Evolutionary conservation across 2,113 vertebrate species (phyloP), one percentile per base, ranked within the genome.

Genomic region (Meleagris gallopavo): DNA sequence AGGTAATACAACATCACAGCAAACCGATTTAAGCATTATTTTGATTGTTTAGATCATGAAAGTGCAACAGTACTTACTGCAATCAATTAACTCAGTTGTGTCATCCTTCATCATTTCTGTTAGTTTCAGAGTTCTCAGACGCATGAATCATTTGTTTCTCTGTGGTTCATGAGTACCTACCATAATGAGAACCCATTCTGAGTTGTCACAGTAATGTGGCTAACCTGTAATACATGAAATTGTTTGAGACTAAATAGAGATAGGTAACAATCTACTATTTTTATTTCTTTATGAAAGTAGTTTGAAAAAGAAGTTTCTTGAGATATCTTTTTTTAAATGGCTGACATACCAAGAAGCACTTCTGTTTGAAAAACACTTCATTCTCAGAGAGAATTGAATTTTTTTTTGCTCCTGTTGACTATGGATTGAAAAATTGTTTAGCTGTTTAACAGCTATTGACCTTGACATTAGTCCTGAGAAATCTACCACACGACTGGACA

Each of bases 1-100:
- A 99, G 99, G 99, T 99, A 96, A 96, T 30, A 2, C 2, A 86
- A 18, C 6, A 4, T 45, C 54, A 48, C 11, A 29, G 58, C 71
- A 70, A 89, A 83, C 24, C 45, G n/a, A 80, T 86, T 40, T 36
- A 4, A 70, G 8, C 30, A 4, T 82, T 6, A 41, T 80, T 89
- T 65, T 36, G 36, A 43, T 38, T 46, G 40, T 41, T 77, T 55
- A 64, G 75, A 7, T 60, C 8, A 7, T 57, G 71, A 72, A 82
- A 13, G 41, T 46, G 4, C 3, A 25, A 1, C 46, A 46, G 32
- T 54, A 30, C 20, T 72, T 70, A 34, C 17, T 87, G 66, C 67
- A 22, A 48, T 67, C 41, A 25, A 50, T 86, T 1, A 0, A 0
- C 9, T 93, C 19, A 5, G 15, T 70, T 43, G 20, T 65, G 13